Evolutionary conservation across 2,797 vertebrate species (phyloP).

Genomic region (Gouania willdenowi): DNA sequence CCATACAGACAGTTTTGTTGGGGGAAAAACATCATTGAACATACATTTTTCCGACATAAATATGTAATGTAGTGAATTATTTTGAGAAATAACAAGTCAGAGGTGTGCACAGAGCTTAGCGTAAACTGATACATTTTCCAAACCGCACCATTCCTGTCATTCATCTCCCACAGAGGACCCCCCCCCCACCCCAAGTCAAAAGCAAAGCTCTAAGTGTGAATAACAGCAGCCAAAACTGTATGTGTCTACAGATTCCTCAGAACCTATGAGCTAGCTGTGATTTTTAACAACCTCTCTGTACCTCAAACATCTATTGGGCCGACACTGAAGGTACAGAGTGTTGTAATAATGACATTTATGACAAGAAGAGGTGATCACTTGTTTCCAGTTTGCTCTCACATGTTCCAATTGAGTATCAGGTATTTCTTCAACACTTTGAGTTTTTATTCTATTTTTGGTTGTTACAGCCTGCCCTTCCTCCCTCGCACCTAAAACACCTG

Average conservation of each 20-base stretch:
- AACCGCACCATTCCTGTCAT: constrained; percentile 44
- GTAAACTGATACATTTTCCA: constrained; percentile 53
- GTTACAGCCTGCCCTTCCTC: no score
- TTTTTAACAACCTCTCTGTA: constrained; percentile 44
- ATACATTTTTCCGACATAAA: no score
- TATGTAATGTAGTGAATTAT: constrained; percentile 4
- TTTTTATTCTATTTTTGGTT: no score
- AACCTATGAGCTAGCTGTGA: constrained; percentile 62
- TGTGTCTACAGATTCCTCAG: constrained; percentile 63
- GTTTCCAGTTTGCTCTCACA: no score
- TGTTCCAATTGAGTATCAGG: no score
- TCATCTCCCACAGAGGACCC: constrained; percentile 36
- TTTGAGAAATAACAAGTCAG: constrained; percentile 19
- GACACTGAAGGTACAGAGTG: constrained; percentile 2
- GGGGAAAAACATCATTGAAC: no score
- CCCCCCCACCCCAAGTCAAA: constrained; percentile 26
- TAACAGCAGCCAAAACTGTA: constrained; percentile 24
- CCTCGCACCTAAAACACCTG: no score
- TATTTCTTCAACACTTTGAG: no score
- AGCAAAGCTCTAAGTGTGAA: constrained; percentile 20
- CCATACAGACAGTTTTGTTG: no score
- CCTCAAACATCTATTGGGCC: constrained; percentile 1
- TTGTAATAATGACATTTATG: no score
- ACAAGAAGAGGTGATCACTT: constrained; percentile 2
- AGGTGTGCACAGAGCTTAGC: constrained; percentile 14